phyloP scores from a whole-genome alignment of 2,113 vertebrate species.

The Zosterops lateralis region DNA sequence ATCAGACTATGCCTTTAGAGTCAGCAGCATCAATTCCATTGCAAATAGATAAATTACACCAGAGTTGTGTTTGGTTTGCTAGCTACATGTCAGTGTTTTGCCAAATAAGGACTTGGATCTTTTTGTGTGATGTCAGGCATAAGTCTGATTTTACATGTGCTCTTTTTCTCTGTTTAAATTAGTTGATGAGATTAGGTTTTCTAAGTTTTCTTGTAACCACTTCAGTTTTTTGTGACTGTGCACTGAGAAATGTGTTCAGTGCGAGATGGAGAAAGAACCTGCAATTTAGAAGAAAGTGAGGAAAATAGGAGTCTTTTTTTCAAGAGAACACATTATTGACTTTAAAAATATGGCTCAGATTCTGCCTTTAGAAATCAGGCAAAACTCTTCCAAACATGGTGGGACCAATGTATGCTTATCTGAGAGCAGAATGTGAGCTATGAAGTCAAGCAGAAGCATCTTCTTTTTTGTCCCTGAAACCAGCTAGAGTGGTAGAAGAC shows the following conservation, averaged over 20 bases:
- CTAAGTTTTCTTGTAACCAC: not conserved
- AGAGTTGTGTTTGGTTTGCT: conserved; percentile 36
- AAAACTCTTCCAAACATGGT: not conserved
- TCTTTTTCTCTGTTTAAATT: not conserved
- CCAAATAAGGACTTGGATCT: conserved; percentile 15
- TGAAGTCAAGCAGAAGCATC: not conserved
- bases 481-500: not conserved
- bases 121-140: not conserved
- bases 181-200: not conserved
- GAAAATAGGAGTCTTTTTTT: not conserved
- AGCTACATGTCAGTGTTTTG: conserved; percentile 63
- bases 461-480: not conserved
- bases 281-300: not conserved
- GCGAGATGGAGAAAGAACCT: not conserved
- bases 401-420: not conserved
- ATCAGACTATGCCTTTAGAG: not conserved
- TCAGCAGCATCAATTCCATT: not conserved
- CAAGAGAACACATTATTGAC: not conserved
- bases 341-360: not conserved
- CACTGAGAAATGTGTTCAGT: not conserved
- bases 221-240: not conserved
- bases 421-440: conserved; percentile 14
- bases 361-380: not conserved
- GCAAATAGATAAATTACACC: not conserved
- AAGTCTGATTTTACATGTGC: not conserved